Base-by-base conservation (phyloP, 2,888 invertebrate genomes). In the Buathra laborator region DNA sequence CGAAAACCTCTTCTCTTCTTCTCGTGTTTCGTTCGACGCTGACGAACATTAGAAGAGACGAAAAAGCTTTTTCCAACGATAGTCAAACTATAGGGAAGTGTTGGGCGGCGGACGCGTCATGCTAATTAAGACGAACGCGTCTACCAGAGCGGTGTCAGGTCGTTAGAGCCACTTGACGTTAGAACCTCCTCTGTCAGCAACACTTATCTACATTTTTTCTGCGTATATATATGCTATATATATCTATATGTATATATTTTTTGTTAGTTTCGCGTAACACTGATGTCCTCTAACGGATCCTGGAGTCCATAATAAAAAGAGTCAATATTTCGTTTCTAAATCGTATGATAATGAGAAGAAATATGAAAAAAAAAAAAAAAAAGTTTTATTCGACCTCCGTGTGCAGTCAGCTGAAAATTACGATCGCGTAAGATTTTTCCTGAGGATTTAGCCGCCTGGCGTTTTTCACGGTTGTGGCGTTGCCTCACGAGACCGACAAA, bases 111-210 rank as follows among this genome's bases (percentile, higher is more conserved):
- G 81, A 84, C 70, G 72, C 85, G 82, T 85, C 78, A 85, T 82
- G 85, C 82, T 85, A 85, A 85, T 85, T 85, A 85, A 85, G 85
- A 82, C 82, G 82, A 79, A 85, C 85, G 78, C 62, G 74, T 78
- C 84, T 78, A 78, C 84, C 71, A 59, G 59, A 62, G 68, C 48
- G 72, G 81, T 75, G 79, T 79, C 78, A 85, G 85, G 82, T 82
- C 81, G 82, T 85, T 85, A 82, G 85, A 82, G 82, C 75, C 85
- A 82, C 78, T 85, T 82, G 78, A 75, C 81, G 81, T 67, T 70
- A 46, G 59, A 70, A 71, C 78, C 75, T 51, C 74, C 48, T 74
- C 46, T 44, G 48, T 68, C 71, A 77, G 48, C 66, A 43, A 9
- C 64, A 76, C 76, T 80, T 72, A 37, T 83, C 43, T 80, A 46